Evolutionary conservation across 2,113 vertebrate species (phyloP).

Genomic region (Pongo abelii): DNA sequence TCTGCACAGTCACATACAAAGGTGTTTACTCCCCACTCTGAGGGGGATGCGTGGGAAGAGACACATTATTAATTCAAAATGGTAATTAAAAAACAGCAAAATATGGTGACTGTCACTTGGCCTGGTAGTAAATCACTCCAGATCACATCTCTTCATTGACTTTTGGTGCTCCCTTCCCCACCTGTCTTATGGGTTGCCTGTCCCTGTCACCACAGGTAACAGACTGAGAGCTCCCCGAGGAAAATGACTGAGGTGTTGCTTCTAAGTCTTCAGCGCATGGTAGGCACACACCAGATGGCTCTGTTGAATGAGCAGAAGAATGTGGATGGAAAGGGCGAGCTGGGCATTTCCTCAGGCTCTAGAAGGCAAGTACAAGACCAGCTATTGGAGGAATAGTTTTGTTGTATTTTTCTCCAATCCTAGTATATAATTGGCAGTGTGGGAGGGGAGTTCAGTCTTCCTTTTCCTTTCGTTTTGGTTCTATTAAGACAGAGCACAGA

Average conservation of each 20-base stretch:
- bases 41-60: neutral
- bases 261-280: neutral
- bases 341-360: neutral
- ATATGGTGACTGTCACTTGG: neutral
- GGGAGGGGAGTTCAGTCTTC: neutral
- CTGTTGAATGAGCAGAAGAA: neutral
- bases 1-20: fast-evolving
- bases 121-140: neutral
- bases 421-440: neutral
- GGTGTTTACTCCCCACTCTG: neutral
- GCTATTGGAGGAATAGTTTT: neutral
- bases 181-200: neutral
- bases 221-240: neutral
- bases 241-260: neutral
- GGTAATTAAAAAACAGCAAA: neutral
- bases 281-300: neutral
- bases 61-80: neutral
- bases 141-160: neutral
- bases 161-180: neutral
- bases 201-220: neutral
- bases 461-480: neutral
- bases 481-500: neutral
- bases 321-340: fast-evolving
- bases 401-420: neutral
- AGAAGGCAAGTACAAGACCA: neutral